Evolutionary conservation across 1,140 invertebrate species (phyloP).

Genomic region (Penaeus chinensis): DNA sequence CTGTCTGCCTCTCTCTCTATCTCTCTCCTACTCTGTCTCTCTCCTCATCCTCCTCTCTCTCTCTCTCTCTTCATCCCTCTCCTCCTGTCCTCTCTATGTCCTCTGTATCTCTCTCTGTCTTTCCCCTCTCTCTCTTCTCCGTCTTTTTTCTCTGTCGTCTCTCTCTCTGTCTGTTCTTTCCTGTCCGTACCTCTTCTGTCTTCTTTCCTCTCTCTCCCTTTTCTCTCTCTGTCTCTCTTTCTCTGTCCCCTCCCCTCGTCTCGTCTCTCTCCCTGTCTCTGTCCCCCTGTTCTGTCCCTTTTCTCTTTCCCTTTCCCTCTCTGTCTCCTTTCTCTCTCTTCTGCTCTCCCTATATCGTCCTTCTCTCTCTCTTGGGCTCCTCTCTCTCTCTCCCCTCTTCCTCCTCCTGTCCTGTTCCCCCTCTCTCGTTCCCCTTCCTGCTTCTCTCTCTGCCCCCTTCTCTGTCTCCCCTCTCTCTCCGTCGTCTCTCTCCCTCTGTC

Average conservation of each 20-base stretch:
- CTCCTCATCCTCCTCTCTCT: too few relatives aligned
- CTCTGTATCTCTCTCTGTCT: background rate
- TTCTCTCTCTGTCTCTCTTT: background rate
- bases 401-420: background rate
- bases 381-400: constrained; percentile 2
- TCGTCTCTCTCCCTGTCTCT: background rate
- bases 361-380: constrained; percentile 2
- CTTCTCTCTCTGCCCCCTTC: background rate
- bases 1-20: too few relatives aligned
- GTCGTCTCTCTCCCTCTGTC: too few relatives aligned
- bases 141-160: background rate
- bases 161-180: background rate
- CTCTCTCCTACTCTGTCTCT: too few relatives aligned
- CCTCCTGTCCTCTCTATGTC: too few relatives aligned
- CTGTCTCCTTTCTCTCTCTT: too few relatives aligned
- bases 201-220: background rate
- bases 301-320: too few relatives aligned
- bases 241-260: background rate
- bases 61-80: too few relatives aligned
- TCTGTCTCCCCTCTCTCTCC: background rate
- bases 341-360: too few relatives aligned
- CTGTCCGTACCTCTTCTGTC: background rate
- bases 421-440: background rate
- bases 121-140: background rate
- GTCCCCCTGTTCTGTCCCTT: too few relatives aligned